These are phyloP conservation scores for Tenodera sinensis DNA, from an alignment of 2,888 invertebrate genomes.

Conservation along the genomic window DNA sequence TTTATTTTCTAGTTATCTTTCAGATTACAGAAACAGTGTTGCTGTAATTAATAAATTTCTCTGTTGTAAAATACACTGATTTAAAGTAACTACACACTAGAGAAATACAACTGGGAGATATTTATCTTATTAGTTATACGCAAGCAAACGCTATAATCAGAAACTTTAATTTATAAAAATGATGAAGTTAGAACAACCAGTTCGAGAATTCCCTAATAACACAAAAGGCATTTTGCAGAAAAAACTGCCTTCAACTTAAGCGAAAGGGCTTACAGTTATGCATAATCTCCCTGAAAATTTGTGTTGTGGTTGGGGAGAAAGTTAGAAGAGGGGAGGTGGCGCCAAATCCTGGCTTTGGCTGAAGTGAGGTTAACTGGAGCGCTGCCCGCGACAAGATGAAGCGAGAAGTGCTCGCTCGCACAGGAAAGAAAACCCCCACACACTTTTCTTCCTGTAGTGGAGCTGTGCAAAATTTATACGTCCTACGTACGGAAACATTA, in stretches of 20 bases:
- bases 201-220: too few relatives aligned
- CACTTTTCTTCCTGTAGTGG: not conserved
- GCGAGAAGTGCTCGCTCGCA: not conserved
- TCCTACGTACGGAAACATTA: not conserved
- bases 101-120: too few relatives aligned
- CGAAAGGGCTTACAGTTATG: not conserved
- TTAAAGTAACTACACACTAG: too few relatives aligned
- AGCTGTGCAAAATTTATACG: not conserved
- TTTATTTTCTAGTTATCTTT: too few relatives aligned
- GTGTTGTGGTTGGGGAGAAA: not conserved
- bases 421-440: not conserved
- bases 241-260: not conserved
- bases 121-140: too few relatives aligned
- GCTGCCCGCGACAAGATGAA: not conserved
- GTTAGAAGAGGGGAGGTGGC: not conserved
- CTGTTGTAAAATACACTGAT: too few relatives aligned
- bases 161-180: too few relatives aligned
- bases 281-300: not conserved
- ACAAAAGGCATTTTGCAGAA: too few relatives aligned
- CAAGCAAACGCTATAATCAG: too few relatives aligned
- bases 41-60: too few relatives aligned
- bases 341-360: not conserved
- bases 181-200: too few relatives aligned
- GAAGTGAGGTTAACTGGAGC: not conserved
- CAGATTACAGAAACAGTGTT: too few relatives aligned